Conservation (phyloP, 1,140 invertebrate species). For the Papilio helenus region DNA sequence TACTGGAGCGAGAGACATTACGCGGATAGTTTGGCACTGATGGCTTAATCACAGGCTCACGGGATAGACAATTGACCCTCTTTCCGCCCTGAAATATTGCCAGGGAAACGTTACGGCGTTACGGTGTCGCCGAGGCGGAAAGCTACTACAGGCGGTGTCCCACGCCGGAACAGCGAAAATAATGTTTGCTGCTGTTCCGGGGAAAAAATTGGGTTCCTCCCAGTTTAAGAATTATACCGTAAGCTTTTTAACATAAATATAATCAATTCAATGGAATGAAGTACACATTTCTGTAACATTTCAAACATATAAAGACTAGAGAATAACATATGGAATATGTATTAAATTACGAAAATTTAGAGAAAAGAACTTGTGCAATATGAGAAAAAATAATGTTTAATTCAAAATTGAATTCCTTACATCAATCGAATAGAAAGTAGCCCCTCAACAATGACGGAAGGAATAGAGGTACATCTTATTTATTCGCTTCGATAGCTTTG, state of each 20-base stretch:
- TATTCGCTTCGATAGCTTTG: slow-evolving; percentile 68
- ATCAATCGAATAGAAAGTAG: slow-evolving; percentile 52
- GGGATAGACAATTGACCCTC: slow-evolving; percentile 55
- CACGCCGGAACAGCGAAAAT: slow-evolving; percentile 12
- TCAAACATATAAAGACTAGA: background rate
- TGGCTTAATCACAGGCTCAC: slow-evolving; percentile 60
- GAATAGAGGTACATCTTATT: slow-evolving; percentile 61
- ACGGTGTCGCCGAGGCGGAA: slow-evolving; percentile 45
- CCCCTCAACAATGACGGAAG: slow-evolving; percentile 56
- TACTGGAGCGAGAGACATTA: slow-evolving; percentile 51
- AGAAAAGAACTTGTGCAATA: too few relatives aligned
- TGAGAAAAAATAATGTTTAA: too few relatives aligned
- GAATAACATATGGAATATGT: background rate
- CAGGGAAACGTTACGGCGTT: slow-evolving; percentile 50
- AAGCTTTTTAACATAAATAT: background rate
- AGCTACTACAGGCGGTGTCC: slow-evolving; percentile 11
- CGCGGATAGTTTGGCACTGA: slow-evolving; percentile 62
- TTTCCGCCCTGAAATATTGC: slow-evolving; percentile 55
- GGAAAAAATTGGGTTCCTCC: background rate
- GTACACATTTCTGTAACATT: background rate
- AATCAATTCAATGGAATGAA: background rate
- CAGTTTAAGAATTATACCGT: background rate
- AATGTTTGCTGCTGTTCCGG: slow-evolving; percentile 17
- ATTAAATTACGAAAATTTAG: too few relatives aligned
- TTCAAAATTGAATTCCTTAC: background rate